Evolutionary conservation across 2,888 invertebrate species (phyloP).

Genomic region (Steinernema scapterisci): DNA sequence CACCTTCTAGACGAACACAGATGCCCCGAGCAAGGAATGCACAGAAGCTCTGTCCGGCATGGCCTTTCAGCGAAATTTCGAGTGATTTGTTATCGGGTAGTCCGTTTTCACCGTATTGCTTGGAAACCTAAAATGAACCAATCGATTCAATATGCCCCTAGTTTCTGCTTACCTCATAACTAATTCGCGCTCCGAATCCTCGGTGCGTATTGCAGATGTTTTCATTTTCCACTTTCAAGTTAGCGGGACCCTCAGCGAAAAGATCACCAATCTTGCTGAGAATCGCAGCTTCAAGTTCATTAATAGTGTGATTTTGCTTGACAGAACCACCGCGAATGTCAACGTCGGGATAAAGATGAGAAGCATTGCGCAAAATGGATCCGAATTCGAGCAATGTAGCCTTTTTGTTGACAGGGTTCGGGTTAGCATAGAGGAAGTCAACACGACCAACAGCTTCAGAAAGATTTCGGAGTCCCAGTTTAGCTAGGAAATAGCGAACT

Average conservation of each 20-base stretch:
- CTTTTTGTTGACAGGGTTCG: slow-evolving; percentile 78
- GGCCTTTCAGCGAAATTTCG: slow-evolving; percentile 83
- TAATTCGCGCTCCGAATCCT: slow-evolving; percentile 89
- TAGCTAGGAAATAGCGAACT: slow-evolving; percentile 84
- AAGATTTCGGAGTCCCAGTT: slow-evolving; percentile 79
- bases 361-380: slow-evolving; percentile 84
- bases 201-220: slow-evolving; percentile 87
- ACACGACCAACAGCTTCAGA: slow-evolving; percentile 79
- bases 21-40: slow-evolving; percentile 92
- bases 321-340: slow-evolving; percentile 87
- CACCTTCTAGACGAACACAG: slow-evolving; percentile 87
- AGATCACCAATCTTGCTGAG: slow-evolving; percentile 49
- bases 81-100: slow-evolving; percentile 71
- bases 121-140: slow-evolving; percentile 52
- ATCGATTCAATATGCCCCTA: not conserved
- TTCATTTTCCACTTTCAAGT: slow-evolving; percentile 74
- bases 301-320: slow-evolving; percentile 72
- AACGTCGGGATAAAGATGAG: slow-evolving; percentile 85
- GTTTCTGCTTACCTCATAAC: slow-evolving; percentile 76
- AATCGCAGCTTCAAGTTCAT: slow-evolving; percentile 54
- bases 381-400: slow-evolving; percentile 83
- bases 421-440: slow-evolving; percentile 80
- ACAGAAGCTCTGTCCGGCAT: slow-evolving; percentile 98
- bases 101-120: slow-evolving; percentile 61
- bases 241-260: slow-evolving; percentile 53